These are phyloP conservation scores for Malacoraja senta DNA, from an alignment of 2,797 vertebrate species.

Conservation along the genomic window DNA sequence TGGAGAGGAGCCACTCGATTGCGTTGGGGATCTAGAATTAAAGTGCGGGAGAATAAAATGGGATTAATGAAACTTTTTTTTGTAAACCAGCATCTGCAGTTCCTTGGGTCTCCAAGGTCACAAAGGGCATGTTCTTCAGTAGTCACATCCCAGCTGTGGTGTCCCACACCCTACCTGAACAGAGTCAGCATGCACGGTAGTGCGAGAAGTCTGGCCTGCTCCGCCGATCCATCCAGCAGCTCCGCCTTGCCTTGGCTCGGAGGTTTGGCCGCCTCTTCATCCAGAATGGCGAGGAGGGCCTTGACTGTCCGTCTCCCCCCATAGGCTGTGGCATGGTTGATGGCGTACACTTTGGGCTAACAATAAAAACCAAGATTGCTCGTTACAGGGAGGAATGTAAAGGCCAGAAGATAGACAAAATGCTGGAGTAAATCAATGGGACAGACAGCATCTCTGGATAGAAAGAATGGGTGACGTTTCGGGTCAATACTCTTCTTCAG, in stretches of 20 bases:
- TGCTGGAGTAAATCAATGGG: too few relatives aligned
- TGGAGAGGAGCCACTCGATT: constrained; percentile 61
- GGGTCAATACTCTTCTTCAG: too few relatives aligned
- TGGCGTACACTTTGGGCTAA: constrained; percentile 74
- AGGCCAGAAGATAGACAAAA: too few relatives aligned
- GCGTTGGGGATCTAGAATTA: constrained; percentile 67
- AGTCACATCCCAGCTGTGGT: background rate
- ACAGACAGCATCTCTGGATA: too few relatives aligned
- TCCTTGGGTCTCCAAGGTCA: background rate
- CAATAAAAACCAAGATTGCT: background rate
- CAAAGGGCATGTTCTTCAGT: background rate
- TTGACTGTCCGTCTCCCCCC: constrained; percentile 82
- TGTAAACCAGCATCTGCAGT: background rate
- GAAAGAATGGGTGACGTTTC: too few relatives aligned
- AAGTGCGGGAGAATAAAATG: constrained; percentile 5
- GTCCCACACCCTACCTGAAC: constrained; percentile 64
- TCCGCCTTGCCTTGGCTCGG: constrained; percentile 74
- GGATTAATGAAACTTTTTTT: too few relatives aligned
- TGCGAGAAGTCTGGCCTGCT: constrained; percentile 50
- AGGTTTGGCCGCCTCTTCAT: constrained; percentile 69
- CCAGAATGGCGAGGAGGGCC: constrained; percentile 70
- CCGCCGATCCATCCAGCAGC: constrained; percentile 67
- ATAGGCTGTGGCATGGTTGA: constrained; percentile 82
- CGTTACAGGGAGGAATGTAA: background rate
- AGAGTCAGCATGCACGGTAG: constrained; percentile 61